Evolutionary conservation across 2,797 vertebrate genomes (phyloP).

Genomic region (Pseudochirops corinnae): DNA sequence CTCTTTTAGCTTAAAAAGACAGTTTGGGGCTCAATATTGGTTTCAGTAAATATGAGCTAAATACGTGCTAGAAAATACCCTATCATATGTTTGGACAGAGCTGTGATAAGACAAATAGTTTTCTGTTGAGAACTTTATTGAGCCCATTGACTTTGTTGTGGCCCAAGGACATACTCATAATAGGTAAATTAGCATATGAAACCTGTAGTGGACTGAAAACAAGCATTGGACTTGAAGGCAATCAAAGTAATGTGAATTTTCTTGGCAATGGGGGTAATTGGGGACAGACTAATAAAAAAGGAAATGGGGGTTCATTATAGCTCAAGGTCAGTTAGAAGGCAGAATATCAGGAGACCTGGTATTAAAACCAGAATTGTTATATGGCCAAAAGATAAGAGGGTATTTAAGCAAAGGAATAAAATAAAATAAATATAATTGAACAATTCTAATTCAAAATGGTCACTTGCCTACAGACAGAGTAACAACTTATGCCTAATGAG

Average conservation of each 20-base stretch:
- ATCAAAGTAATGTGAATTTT: conserved; percentile 40
- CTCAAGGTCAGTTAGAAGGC: background rate
- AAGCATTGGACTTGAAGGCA: conserved; percentile 20
- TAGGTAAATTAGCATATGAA: conserved; percentile 50
- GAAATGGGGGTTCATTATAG: background rate
- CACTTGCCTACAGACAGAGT: background rate
- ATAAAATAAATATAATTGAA: conserved; percentile 51
- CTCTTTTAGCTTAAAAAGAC: conserved; percentile 25
- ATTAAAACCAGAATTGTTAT: conserved; percentile 3
- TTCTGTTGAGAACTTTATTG: conserved; percentile 22
- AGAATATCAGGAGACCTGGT: conserved; percentile 20
- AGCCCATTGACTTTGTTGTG: conserved; percentile 22
- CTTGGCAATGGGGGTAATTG: conserved; percentile 23
- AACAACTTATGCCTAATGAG: conserved; percentile 25
- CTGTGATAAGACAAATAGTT: background rate
- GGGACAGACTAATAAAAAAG: conserved; percentile 22
- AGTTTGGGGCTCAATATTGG: conserved; percentile 20
- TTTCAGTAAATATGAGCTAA: conserved; percentile 17
- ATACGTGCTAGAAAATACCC: background rate
- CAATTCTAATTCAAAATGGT: conserved; percentile 35
- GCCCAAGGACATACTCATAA: conserved; percentile 20
- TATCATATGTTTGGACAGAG: background rate
- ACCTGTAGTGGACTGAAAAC: conserved; percentile 37
- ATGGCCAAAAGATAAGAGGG: conserved; percentile 9
- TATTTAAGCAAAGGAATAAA: conserved; percentile 35